Evolutionary conservation across 1,140 invertebrate genomes (phyloP).

Genomic region (Dendroctonus ponderosae): DNA sequence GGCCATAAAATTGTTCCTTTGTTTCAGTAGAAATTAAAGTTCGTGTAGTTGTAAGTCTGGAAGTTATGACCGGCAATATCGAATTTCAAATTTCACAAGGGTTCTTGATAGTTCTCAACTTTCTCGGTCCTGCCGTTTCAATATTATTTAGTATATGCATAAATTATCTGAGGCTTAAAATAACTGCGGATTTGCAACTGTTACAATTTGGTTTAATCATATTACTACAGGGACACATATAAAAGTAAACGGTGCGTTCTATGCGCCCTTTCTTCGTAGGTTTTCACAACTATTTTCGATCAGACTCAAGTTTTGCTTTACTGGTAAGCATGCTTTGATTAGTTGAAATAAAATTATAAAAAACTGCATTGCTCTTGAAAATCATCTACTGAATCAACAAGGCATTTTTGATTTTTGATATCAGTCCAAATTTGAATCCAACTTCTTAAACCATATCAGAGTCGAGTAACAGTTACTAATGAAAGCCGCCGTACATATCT

Average conservation of each 20-base stretch:
- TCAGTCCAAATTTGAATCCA: background rate
- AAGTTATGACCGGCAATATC: constrained; percentile 2
- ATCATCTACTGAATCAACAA: no score
- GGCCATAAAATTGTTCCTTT: constrained; percentile 1
- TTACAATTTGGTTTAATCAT: background rate
- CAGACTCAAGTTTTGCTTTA: no score
- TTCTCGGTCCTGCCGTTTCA: background rate
- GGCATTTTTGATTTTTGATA: no score
- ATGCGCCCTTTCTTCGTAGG: no score
- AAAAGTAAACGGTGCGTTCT: background rate
- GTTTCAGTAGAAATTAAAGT: background rate
- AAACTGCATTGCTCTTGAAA: no score
- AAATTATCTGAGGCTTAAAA: background rate
- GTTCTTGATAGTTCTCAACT: background rate
- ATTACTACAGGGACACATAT: background rate
- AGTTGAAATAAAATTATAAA: no score
- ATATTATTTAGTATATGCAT: background rate
- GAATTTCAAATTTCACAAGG: background rate
- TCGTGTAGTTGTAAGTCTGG: background rate
- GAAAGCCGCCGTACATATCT: background rate
- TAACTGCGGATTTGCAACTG: background rate
- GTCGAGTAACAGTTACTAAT: background rate
- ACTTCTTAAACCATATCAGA: background rate
- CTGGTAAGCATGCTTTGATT: no score
- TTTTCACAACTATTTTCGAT: no score